A percentile compares a stretch with the other conserved stretches of the same genome.
Evolutionary conservation across 1,140 invertebrate species (phyloP).

Genomic region (Drosophila pseudoananassae): DNA sequence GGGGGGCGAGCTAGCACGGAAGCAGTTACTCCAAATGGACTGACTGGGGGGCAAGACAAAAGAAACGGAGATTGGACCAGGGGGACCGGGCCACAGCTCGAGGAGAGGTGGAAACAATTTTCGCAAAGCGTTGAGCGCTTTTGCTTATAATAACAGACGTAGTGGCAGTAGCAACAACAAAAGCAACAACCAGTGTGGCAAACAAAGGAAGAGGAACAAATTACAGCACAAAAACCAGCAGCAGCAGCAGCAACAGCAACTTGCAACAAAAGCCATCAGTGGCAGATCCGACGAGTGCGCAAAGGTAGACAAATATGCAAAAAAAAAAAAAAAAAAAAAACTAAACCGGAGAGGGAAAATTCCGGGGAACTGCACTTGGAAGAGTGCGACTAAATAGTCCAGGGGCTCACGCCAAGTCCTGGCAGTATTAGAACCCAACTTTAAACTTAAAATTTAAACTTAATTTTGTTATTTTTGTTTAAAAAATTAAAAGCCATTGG

Average conservation of each 20-base stretch:
- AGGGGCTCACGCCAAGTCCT: not conserved
- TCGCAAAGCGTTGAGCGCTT: slow-evolving; percentile 65
- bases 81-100: not conserved
- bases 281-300: slow-evolving; percentile 37
- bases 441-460: no score
- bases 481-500: slow-evolving; percentile 17
- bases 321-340: slow-evolving; percentile 18
- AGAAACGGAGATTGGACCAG: slow-evolving; percentile 31
- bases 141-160: slow-evolving; percentile 75
- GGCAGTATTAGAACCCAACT: no score
- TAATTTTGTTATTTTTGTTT: not conserved
- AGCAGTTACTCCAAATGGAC: slow-evolving; percentile 53
- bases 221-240: slow-evolving; percentile 70
- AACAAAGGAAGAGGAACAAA: slow-evolving; percentile 76
- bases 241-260: slow-evolving; percentile 34
- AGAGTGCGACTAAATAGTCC: slow-evolving; percentile 3
- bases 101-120: slow-evolving; percentile 76
- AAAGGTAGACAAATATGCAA: slow-evolving; percentile 73
- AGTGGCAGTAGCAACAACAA: slow-evolving; percentile 12
- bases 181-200: slow-evolving; percentile 36
- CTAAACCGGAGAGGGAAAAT: not conserved
- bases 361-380: slow-evolving; percentile 21
- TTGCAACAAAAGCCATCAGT: slow-evolving; percentile 38
- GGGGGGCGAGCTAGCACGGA: slow-evolving; percentile 22
- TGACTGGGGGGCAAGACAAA: slow-evolving; percentile 51